These are phyloP conservation scores for Sinohyriopsis cumingii DNA, from an alignment of 2,888 invertebrate species.

Conservation along the genomic window DNA sequence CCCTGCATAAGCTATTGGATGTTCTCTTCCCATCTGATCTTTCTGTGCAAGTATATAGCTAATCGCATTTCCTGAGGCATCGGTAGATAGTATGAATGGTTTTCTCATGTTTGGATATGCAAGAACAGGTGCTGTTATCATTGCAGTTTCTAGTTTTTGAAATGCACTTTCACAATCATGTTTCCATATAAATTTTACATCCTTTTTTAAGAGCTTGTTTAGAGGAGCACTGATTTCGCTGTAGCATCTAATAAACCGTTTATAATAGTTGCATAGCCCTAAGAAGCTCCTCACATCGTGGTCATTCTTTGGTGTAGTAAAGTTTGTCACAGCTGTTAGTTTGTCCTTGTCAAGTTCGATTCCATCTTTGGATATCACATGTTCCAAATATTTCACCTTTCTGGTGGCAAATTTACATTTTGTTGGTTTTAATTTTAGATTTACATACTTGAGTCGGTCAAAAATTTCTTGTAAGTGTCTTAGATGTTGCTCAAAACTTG, in stretches of 20 bases:
- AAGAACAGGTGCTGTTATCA: constrained; percentile 14
- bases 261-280: constrained; percentile 31
- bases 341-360: too few relatives aligned
- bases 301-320: too few relatives aligned
- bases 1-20: too few relatives aligned
- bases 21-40: constrained; percentile 1
- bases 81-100: constrained; percentile 14
- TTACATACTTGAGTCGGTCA: constrained; percentile 21
- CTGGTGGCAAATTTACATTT: constrained; percentile 33
- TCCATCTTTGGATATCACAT: too few relatives aligned
- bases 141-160: constrained; percentile 5
- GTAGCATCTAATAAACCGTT: constrained; percentile 27
- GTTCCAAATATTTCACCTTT: too few relatives aligned
- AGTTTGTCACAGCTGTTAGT: too few relatives aligned
- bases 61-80: constrained; percentile 18
- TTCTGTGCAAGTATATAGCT: constrained; percentile 18
- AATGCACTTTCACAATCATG: constrained; percentile 14
- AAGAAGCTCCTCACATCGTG: constrained; percentile 21
- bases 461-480: constrained; percentile 29
- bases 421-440: constrained; percentile 29
- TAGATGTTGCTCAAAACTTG: constrained; percentile 30
- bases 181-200: constrained; percentile 16
- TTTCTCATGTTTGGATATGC: constrained; percentile 17
- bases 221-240: constrained; percentile 29
- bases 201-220: constrained; percentile 25